phyloP scores from a whole-genome alignment of 2,797 vertebrate species.

The Melanogrammus aeglefinus region DNA sequence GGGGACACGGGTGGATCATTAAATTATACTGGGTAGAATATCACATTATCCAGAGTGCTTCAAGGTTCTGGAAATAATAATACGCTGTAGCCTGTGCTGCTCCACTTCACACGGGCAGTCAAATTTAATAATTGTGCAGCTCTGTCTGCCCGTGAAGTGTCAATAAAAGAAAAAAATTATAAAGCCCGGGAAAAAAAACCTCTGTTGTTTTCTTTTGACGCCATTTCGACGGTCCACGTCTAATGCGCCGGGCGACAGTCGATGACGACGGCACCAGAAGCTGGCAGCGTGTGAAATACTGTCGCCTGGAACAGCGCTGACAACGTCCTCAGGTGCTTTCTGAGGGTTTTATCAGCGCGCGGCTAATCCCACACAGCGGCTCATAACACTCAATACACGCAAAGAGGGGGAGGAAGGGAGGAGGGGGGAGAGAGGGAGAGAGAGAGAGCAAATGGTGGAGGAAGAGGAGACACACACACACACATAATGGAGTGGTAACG shows the following conservation, averaged over 20 bases:
- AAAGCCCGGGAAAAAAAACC: no score
- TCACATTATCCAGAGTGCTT: conserved; percentile 67
- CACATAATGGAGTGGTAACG: not conserved
- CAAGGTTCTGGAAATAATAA: conserved; percentile 50
- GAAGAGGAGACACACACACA: conserved; percentile 16
- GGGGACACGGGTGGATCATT: conserved; percentile 67
- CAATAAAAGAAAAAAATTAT: conserved; percentile 28
- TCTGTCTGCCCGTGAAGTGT: conserved; percentile 19
- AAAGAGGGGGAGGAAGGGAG: conserved; percentile 21
- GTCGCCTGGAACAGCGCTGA: conserved; percentile 37
- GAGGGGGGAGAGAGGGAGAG: conserved; percentile 13
- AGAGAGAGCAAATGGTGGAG: not conserved
- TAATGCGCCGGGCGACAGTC: conserved; percentile 55
- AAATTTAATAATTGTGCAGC: conserved; percentile 30
- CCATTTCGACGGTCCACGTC: conserved; percentile 55
- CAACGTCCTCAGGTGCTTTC: conserved; percentile 47
- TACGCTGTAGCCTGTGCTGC: not conserved
- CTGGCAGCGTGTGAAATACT: no score
- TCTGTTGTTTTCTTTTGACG: conserved; percentile 14
- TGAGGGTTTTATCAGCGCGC: conserved; percentile 45
- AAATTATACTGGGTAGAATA: conserved; percentile 72
- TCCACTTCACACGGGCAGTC: conserved; percentile 15
- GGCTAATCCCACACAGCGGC: no score
- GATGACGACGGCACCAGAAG: conserved; percentile 38
- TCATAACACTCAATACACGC: conserved; percentile 13